Percentiles rank a stretch among this genome's conserved stretches.
Evolutionary conservation across 1,140 invertebrate genomes (phyloP).

Genomic region (Pemphigus obesinymphae): DNA sequence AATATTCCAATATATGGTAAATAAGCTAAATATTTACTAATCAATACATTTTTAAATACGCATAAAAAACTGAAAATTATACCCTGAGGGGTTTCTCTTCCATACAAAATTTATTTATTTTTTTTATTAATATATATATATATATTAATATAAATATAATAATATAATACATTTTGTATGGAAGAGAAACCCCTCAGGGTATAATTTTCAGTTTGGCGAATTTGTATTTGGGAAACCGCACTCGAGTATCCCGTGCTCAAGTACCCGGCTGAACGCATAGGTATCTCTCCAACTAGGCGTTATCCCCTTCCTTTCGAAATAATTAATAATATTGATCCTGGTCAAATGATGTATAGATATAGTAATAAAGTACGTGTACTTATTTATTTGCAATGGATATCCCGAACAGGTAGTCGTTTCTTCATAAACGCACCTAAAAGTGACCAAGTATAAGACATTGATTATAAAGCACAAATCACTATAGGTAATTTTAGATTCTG

Average conservation of each 20-base stretch:
- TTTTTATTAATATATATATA: too few species aligned
- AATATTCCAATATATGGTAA: too few species aligned
- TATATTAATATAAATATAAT: too few species aligned
- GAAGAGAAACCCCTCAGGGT: neutral
- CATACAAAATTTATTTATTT: too few species aligned
- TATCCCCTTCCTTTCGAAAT: neutral
- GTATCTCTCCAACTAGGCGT: neutral
- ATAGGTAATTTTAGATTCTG: too few species aligned
- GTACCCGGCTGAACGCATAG: neutral
- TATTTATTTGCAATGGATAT: neutral
- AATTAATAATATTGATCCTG: neutral
- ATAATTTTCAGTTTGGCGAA: neutral
- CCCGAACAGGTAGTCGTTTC: neutral
- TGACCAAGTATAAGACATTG: too few species aligned
- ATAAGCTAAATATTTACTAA: too few species aligned
- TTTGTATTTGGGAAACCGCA: slow-evolving; percentile 4
- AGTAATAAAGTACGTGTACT: neutral
- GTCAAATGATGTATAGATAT: neutral
- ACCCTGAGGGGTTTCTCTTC: neutral
- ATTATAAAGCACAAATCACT: too few species aligned
- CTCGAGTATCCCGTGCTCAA: neutral
- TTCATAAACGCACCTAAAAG: too few species aligned
- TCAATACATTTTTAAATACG: too few species aligned
- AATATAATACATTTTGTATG: too few species aligned
- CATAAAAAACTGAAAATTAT: slow-evolving; percentile 2